Base-by-base conservation (phyloP, 2,113 vertebrate genomes). In the Myotis davidii region DNA sequence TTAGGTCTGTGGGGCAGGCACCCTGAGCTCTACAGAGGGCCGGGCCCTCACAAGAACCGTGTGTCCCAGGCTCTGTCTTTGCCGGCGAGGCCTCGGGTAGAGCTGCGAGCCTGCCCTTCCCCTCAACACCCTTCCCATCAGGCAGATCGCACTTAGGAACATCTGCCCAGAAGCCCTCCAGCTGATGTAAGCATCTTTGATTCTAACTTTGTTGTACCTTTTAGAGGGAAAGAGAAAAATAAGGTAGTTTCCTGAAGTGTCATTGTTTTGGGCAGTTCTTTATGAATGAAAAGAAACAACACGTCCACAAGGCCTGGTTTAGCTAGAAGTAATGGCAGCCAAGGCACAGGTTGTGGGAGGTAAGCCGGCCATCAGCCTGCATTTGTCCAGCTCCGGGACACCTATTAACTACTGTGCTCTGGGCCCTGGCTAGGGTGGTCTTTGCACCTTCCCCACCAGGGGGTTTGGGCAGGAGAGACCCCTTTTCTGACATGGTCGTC, bases 201-300 rank as follows among this genome's bases (percentile, higher is more conserved):
- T 69, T 83, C 59, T 87, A 48, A 54, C 32, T 96, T 73, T 93
- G 25, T 97, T 23, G 42, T 27, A 2, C 37, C 76, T 94, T 90
- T 94, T 78, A 5, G 73, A 48, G 69, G 65, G 85, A 81, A 94
- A 94, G 45, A 85, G 90, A 97, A 48, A 45, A 97, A 97, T 85
- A 90, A 91, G 96, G 34, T 64, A 94, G 87, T 77, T 97, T 95
- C 88, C 89, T 32, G 48, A 93, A 69, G 93, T 93, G 85, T 97
- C 97, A 97, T 97, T 96, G 96, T 97, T 98, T 92, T 0, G 0
- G 97, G 97, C 97, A 97, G 97, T 97, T 97, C 92, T 96, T 97
- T 98, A 97, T 98, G 97, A 97, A 97, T 95, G 94, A 95, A 94
- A 97, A 96, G 94, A 72, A 98, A 84, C 84, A 96, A 93, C 95